Evolutionary conservation across 2,797 vertebrate species (phyloP).

Genomic region (Acrossocheilus wenchowensis): DNA sequence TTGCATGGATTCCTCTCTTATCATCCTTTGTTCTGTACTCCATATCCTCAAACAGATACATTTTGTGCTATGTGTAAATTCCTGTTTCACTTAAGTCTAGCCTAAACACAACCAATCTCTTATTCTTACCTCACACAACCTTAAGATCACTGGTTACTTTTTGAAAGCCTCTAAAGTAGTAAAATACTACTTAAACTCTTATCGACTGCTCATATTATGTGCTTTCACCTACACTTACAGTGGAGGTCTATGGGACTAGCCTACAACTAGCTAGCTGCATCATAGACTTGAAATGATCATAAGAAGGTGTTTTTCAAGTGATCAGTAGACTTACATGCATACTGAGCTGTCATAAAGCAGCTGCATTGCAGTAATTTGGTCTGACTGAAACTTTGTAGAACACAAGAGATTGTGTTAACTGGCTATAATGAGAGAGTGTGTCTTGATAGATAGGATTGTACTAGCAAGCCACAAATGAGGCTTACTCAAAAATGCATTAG

Average conservation of each 20-base stretch:
- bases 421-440: slow-evolving; percentile 65
- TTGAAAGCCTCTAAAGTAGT: background rate
- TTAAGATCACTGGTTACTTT: background rate
- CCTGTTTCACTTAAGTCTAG: slow-evolving; percentile 1
- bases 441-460: slow-evolving; percentile 76
- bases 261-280: background rate
- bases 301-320: background rate
- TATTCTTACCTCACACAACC: background rate
- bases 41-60: slow-evolving; percentile 6
- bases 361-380: slow-evolving; percentile 64
- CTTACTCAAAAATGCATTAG: slow-evolving; percentile 73
- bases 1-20: slow-evolving; percentile 18
- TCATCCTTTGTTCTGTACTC: slow-evolving; percentile 38
- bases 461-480: slow-evolving; percentile 68
- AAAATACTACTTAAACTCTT: background rate
- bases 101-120: slow-evolving; percentile 2
- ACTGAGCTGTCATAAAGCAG: slow-evolving; percentile 64
- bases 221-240: background rate
- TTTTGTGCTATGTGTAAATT: background rate
- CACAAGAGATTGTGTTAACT: slow-evolving; percentile 16
- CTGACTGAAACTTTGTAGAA: slow-evolving; percentile 45
- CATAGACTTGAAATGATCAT: background rate
- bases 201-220: background rate
- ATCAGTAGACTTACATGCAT: slow-evolving; percentile 52
- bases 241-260: background rate